phyloP scores from a whole-genome alignment of 2,797 vertebrate species.

The Crypturellus tataupa region DNA sequence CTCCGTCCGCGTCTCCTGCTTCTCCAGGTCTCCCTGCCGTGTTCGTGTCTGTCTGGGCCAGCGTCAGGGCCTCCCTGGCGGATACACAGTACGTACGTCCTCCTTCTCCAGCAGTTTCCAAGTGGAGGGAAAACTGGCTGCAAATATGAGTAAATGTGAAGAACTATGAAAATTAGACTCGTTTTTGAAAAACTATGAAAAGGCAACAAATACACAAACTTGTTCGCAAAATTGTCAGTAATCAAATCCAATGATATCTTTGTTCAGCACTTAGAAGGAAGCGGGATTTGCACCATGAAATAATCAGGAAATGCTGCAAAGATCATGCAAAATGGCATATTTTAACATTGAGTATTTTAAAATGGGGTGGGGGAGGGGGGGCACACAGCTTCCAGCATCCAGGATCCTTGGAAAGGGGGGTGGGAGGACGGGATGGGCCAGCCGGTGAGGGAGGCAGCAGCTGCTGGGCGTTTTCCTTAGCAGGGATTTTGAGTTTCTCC shows the following conservation, averaged over 20 bases:
- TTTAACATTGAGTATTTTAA: not conserved
- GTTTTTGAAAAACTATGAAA: not conserved
- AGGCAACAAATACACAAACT: accelerated
- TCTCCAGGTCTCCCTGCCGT: slow-evolving; percentile 89
- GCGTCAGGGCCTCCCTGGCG: slow-evolving; percentile 89
- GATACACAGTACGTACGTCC: slow-evolving; percentile 91
- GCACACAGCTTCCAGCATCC: accelerated
- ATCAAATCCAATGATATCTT: accelerated
- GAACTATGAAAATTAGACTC: not conserved
- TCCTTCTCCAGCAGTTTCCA: not conserved
- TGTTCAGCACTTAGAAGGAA: not conserved
- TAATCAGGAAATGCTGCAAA: not conserved
- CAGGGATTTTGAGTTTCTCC: not conserved
- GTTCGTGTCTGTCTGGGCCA: slow-evolving; percentile 93
- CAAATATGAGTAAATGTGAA: not conserved
- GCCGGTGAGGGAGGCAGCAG: not conserved
- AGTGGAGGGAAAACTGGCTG: not conserved
- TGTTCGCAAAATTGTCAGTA: not conserved
- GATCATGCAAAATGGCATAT: not conserved
- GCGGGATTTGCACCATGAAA: not conserved
- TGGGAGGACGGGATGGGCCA: accelerated
- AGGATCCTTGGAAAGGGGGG: not conserved
- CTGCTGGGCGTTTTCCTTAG: accelerated
- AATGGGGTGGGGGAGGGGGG: not conserved
- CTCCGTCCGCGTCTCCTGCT: not conserved